Conservation (phyloP, 2,113 vertebrate genomes). For the Morone saxatilis region DNA sequence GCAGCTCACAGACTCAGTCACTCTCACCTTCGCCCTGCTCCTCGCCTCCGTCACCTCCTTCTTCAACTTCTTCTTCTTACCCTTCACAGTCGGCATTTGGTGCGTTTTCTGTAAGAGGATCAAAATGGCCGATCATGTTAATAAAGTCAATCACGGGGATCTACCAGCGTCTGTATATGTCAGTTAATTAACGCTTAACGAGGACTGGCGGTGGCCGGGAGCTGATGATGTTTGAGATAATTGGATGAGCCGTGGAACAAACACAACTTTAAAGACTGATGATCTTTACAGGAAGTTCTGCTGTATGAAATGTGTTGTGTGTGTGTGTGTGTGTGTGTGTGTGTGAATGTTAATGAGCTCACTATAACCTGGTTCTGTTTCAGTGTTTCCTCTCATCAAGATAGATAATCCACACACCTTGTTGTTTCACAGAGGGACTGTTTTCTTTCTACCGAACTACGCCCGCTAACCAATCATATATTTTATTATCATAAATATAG, state of each 20-base stretch:
- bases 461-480: too few relatives aligned
- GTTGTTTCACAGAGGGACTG: too few relatives aligned
- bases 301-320: too few relatives aligned
- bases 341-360: too few relatives aligned
- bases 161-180: slow-evolving; percentile 25
- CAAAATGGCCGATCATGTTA: not conserved
- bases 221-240: slow-evolving; percentile 38
- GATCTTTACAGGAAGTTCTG: too few relatives aligned
- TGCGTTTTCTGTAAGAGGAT: not conserved
- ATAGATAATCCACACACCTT: too few relatives aligned
- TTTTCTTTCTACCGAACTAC: too few relatives aligned
- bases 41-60: slow-evolving; percentile 85
- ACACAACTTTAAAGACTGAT: too few relatives aligned
- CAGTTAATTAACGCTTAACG: slow-evolving; percentile 20
- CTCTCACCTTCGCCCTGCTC: slow-evolving; percentile 78
- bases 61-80: slow-evolving; percentile 91
- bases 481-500: too few relatives aligned
- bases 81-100: slow-evolving; percentile 87
- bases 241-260: slow-evolving; percentile 35
- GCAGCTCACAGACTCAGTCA: not conserved
- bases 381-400: too few relatives aligned
- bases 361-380: too few relatives aligned
- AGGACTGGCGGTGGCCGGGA: not conserved
- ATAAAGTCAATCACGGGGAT: not conserved
- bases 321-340: too few relatives aligned